Conservation (phyloP, 2,113 vertebrate species). For the Alligator mississippiensis region DNA sequence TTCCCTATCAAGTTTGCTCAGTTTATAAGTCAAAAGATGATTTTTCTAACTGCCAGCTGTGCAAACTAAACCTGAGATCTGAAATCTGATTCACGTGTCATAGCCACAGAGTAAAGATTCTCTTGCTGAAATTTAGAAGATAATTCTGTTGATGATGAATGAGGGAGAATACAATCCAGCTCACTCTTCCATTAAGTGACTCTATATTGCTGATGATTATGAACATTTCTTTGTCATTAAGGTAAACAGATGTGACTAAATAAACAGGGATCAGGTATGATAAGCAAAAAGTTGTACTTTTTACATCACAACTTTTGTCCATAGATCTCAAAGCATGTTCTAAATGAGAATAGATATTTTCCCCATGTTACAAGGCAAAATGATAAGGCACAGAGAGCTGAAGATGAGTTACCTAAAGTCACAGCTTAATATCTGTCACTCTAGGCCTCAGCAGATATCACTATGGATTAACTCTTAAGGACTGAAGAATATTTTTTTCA, state of each 20-base stretch:
- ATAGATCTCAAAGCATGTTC: background rate
- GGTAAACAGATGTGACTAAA: background rate
- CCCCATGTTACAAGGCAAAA: background rate
- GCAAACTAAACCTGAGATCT: background rate
- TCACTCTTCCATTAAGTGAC: constrained; percentile 1
- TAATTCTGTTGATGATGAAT: background rate
- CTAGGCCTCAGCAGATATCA: background rate
- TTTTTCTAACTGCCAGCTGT: constrained; percentile 15
- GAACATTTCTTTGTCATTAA: background rate
- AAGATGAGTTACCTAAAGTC: background rate
- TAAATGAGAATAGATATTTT: background rate
- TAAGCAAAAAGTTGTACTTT: background rate
- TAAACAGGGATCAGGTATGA: background rate
- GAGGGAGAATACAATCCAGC: background rate
- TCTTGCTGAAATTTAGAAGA: constrained; percentile 9
- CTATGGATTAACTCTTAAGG: background rate
- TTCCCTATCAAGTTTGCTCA: background rate
- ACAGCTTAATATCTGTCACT: background rate
- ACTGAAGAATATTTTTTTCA: background rate
- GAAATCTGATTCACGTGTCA: background rate
- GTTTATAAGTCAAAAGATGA: constrained; percentile 5
- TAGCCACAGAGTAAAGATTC: constrained; percentile 18
- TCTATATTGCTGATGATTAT: background rate
- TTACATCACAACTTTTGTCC: background rate
- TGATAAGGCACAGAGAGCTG: background rate